phyloP scores from a whole-genome alignment of 92 coral and sea anemone species.

The Porites evermanni region DNA sequence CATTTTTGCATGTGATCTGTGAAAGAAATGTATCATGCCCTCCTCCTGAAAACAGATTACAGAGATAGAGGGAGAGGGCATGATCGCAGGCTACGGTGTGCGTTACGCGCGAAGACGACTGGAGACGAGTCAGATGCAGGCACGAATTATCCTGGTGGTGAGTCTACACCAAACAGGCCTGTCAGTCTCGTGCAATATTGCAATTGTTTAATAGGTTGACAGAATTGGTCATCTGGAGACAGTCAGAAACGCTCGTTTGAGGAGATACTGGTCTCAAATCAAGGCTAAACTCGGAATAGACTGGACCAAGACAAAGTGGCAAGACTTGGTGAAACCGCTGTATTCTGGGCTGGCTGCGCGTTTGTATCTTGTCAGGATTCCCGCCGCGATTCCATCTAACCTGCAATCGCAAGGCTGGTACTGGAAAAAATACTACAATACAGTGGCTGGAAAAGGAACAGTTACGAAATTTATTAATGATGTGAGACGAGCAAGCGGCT shows the following conservation, averaged over 20 bases:
- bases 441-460: slow-evolving; percentile 67
- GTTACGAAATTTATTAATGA: slow-evolving; percentile 72
- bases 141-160: too few relatives aligned
- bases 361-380: slow-evolving; percentile 61
- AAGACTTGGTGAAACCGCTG: slow-evolving; percentile 67
- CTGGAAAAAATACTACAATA: slow-evolving; percentile 82
- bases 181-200: too few relatives aligned
- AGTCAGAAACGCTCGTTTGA: slow-evolving; percentile 14
- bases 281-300: slow-evolving; percentile 46
- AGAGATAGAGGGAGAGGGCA: too few relatives aligned
- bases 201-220: neutral
- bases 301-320: slow-evolving; percentile 70
- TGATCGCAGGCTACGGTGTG: too few relatives aligned
- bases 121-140: too few relatives aligned
- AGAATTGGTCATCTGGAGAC: neutral
- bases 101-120: too few relatives aligned
- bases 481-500: slow-evolving; percentile 63
- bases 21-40: too few relatives aligned
- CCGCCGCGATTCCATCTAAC: slow-evolving; percentile 57
- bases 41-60: too few relatives aligned
- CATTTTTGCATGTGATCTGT: too few relatives aligned
- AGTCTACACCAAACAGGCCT: too few relatives aligned
- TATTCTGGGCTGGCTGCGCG: slow-evolving; percentile 88
- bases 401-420: slow-evolving; percentile 64
- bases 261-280: slow-evolving; percentile 52